These are phyloP conservation scores for Cheirogaleus medius DNA, from an alignment of 2,113 vertebrate genomes.

Conservation along the genomic window DNA sequence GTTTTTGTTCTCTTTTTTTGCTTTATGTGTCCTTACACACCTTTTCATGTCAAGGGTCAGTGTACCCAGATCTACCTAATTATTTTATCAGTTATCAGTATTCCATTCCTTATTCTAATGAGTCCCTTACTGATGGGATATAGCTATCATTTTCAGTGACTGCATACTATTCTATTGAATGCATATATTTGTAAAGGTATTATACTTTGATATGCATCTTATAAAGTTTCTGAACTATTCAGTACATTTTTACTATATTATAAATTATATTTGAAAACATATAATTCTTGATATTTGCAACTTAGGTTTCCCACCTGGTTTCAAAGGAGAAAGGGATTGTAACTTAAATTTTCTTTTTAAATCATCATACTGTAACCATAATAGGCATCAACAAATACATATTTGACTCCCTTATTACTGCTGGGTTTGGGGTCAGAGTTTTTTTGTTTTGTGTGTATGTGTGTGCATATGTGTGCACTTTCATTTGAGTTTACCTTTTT, in stretches of 20 bases:
- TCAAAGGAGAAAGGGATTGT: not conserved
- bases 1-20: not conserved
- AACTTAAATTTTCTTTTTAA: constrained; percentile 13
- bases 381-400: not conserved
- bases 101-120: not conserved
- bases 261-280: not conserved
- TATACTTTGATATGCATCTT: constrained; percentile 1
- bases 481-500: constrained; percentile 24
- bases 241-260: constrained; percentile 27
- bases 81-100: not conserved
- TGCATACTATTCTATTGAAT: not conserved
- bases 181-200: not conserved
- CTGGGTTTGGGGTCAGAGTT: not conserved
- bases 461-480: not conserved
- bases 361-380: not conserved
- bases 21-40: not conserved
- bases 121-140: not conserved
- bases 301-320: not conserved
- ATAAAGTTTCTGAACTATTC: constrained; percentile 18
- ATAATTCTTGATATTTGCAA: not conserved
- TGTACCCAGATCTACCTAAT: not conserved
- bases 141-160: not conserved
- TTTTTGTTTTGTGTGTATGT: not conserved
- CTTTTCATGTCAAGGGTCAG: not conserved
- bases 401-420: not conserved